Percentiles rank a stretch among this genome's conserved stretches.
phyloP scores from a whole-genome alignment of 2,113 vertebrate genomes.

The Menidia beryllina region DNA sequence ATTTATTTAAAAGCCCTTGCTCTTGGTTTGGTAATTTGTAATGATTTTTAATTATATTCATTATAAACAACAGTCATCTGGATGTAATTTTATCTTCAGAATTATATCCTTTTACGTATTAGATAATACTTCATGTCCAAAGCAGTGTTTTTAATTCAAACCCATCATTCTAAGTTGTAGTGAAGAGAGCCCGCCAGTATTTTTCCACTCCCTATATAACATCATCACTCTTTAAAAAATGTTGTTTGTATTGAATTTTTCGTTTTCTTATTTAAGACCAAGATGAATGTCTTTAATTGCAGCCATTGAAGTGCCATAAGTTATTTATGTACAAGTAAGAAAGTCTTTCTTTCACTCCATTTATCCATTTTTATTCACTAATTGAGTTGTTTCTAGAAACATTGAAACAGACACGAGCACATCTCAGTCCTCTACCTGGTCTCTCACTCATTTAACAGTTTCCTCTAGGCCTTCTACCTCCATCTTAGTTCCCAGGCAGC shows the following conservation, averaged over 20 bases:
- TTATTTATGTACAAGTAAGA: not conserved
- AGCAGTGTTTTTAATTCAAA: not conserved
- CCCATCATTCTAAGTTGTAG: not conserved
- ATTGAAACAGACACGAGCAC: conserved; percentile 59
- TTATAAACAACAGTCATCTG: too few relatives aligned
- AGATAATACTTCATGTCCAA: not conserved
- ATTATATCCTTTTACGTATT: conserved; percentile 2
- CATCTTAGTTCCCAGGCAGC: conserved; percentile 67
- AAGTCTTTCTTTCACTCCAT: not conserved
- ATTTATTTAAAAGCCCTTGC: not conserved
- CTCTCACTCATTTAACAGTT: conserved; percentile 72
- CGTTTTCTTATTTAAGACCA: not conserved
- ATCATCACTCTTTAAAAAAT: too few relatives aligned
- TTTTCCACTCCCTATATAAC: too few relatives aligned
- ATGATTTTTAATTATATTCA: too few relatives aligned
- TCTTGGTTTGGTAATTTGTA: conserved; percentile 1
- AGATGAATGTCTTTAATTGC: not conserved
- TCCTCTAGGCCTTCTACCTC: conserved; percentile 53
- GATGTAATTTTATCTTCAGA: conserved; percentile 17
- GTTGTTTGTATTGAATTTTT: not conserved
- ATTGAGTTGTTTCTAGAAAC: conserved; percentile 44
- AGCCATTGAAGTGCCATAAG: not conserved
- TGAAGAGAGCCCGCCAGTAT: too few relatives aligned
- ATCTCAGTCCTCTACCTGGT: conserved; percentile 56
- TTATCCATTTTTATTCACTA: not conserved